Percentiles rank a stretch among this genome's conserved stretches.
Evolutionary conservation across 2,888 invertebrate genomes (phyloP).

Genomic region (Drosophila borealis): DNA sequence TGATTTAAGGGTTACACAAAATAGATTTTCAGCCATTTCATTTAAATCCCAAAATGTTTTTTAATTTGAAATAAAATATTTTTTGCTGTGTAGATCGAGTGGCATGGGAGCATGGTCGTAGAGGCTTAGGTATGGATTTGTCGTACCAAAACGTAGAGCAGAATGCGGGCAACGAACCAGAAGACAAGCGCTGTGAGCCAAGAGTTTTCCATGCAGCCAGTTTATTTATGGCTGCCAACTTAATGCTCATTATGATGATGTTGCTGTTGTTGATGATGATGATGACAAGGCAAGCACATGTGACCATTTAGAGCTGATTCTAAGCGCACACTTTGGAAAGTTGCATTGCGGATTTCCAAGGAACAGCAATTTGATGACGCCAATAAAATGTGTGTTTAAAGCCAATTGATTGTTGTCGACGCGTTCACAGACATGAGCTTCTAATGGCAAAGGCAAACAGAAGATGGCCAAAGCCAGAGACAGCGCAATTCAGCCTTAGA

Average conservation of each 20-base stretch:
- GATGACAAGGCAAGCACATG: constrained; percentile 37
- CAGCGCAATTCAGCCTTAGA: constrained; percentile 24
- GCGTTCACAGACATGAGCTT: constrained; percentile 70
- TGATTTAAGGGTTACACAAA: no score
- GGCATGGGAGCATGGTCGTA: not conserved
- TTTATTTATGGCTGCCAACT: constrained; percentile 69
- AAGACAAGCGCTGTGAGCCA: constrained; percentile 17
- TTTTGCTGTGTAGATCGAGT: constrained; percentile 12
- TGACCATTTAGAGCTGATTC: constrained; percentile 74
- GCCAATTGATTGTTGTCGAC: constrained; percentile 78
- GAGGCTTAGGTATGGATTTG: constrained; percentile 52
- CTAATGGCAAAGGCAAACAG: constrained; percentile 55
- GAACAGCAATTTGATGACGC: constrained; percentile 79
- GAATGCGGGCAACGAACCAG: constrained; percentile 74
- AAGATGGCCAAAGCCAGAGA: constrained; percentile 38
- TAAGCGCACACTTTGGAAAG: constrained; percentile 69
- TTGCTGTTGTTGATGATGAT: constrained; percentile 28
- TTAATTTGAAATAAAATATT: not conserved
- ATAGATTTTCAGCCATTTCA: no score
- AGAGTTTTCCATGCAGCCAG: constrained; percentile 31
- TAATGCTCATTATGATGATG: constrained; percentile 43
- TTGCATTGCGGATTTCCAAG: constrained; percentile 73
- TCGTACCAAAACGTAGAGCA: constrained; percentile 54
- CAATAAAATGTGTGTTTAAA: constrained; percentile 78
- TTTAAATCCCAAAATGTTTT: not conserved